phyloP scores from a whole-genome alignment of 1,140 invertebrate genomes.

The Calliphora vicina region DNA sequence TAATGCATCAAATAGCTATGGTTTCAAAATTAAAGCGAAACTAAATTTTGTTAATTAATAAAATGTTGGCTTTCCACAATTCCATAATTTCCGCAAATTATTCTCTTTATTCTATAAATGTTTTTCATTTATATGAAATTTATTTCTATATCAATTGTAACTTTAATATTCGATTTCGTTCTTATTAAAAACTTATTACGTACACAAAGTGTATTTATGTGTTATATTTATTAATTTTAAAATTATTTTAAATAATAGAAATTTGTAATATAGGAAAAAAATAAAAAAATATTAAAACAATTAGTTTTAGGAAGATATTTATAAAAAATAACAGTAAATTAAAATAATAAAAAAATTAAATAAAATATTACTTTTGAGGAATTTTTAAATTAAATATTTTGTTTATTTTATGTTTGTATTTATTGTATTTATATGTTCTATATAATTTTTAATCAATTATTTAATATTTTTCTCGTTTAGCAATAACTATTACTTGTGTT shows the following conservation, averaged over 20 bases:
- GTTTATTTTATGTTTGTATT: not conserved
- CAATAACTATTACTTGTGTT: not conserved
- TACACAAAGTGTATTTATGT: not conserved
- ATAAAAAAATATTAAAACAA: not conserved
- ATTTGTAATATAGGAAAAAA: not conserved
- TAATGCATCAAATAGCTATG: too few relatives aligned
- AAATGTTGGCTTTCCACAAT: not conserved
- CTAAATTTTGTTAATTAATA: not conserved
- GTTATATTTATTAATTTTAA: not conserved
- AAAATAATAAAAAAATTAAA: not conserved
- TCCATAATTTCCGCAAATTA: not conserved
- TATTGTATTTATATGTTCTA: not conserved
- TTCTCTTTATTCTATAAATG: not conserved
- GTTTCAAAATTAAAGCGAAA: too few relatives aligned
- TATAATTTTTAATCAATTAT: slow-evolving; percentile 3
- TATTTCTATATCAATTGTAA: not conserved
- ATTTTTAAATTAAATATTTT: not conserved
- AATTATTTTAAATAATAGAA: not conserved
- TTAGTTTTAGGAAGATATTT: not conserved
- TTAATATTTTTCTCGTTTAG: not conserved
- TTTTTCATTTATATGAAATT: not conserved
- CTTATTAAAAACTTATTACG: not conserved
- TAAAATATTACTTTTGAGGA: not conserved
- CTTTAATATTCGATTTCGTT: not conserved
- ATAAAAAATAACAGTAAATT: not conserved